phyloP scores from a whole-genome alignment of 2,113 vertebrate species.

The Neomonachus schauinslandi region DNA sequence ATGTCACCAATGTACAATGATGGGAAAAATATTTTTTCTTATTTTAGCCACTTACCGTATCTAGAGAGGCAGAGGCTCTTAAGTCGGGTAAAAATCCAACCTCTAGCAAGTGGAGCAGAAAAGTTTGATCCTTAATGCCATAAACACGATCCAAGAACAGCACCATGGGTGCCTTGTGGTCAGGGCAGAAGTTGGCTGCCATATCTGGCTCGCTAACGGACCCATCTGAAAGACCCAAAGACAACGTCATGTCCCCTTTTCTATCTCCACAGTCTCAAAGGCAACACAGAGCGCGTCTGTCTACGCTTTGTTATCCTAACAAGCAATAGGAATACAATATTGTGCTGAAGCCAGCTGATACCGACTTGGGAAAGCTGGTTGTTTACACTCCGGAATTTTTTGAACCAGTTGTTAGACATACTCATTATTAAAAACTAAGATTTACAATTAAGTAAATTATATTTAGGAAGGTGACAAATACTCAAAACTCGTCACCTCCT shows the following conservation, averaged over 20 bases:
- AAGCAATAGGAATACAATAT: not conserved
- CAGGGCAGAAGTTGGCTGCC: slow-evolving; percentile 97
- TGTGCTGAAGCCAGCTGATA: not conserved
- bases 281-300: not conserved
- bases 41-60: slow-evolving; percentile 91
- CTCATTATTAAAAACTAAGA: not conserved
- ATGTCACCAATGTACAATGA: not conserved
- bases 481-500: not conserved
- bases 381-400: not conserved
- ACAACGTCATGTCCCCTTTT: not conserved
- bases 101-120: slow-evolving; percentile 96
- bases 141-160: slow-evolving; percentile 98
- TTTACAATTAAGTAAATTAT: not conserved
- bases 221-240: slow-evolving; percentile 89
- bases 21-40: not conserved
- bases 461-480: not conserved
- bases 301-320: not conserved
- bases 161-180: slow-evolving; percentile 99
- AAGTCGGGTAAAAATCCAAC: slow-evolving; percentile 98
- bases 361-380: not conserved
- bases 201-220: slow-evolving; percentile 95
- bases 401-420: not conserved
- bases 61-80: slow-evolving; percentile 94
- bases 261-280: not conserved
- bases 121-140: slow-evolving; percentile 96